Evolutionary conservation across 2,888 invertebrate species (phyloP), one percentile per base, ranked within the genome.

Genomic region (Galerucella nymphaeae): DNA sequence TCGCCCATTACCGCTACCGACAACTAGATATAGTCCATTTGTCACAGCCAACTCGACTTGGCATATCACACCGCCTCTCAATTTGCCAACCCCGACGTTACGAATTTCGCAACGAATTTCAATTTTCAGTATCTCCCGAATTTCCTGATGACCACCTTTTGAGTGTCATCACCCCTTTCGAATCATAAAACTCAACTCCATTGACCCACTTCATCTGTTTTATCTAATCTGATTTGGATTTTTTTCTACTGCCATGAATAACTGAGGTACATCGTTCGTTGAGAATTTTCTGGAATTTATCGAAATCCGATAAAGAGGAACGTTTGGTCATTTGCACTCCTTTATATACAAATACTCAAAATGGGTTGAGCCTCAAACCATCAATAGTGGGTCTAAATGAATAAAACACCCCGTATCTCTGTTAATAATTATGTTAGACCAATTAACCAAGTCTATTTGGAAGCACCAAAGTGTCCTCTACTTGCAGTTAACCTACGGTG

Each of bases 41-140:
- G 80, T 82, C 82, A 81, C 76, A 78, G 79, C 71, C 78, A 78
- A 76, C 75, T 77, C 77, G 76, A 79, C 77, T 79, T 80, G 78
- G 77, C 79, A 79, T 78, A 79, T 78, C 78, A 73, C 71, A 72
- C 79, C 79, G 77, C 76, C 88, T 67, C 88, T 88, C 30, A 88
- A 87, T 78, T 89, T 89, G 78, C 87, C 83, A 38, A 88, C 86
- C 20, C 75, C 75, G 76, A 74, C 75, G 75, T 66, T 76, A 72
- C 75, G 74, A 71, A 67, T 71, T 68, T 75, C 75, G 74, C 73
- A 72, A 73, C 77, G 80, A 81, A 80, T 81, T 81, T 80, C 79
- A 81, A 81, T 81, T 81, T 81, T 80, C 80, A 80, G 80, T 80
- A 79, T 78, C 79, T 73, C 30, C 74, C 63, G 57, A 70, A 70